Conservation (phyloP, 1,140 invertebrate genomes). For the Physella acuta region DNA sequence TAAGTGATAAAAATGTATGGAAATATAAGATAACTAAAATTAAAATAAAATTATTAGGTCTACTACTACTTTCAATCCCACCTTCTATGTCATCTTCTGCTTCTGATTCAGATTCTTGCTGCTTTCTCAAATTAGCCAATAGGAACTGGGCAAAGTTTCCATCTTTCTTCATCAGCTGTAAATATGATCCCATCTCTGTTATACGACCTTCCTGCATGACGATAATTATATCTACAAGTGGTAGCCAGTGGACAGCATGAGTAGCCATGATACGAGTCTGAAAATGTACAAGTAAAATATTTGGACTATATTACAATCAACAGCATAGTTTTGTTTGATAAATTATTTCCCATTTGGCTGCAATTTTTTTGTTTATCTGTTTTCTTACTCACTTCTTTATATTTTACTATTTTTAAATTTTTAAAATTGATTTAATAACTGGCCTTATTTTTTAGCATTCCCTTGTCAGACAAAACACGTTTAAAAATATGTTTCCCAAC, state of each 20-base stretch:
- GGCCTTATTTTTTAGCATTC: slow-evolving; percentile 64
- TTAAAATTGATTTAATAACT: slow-evolving; percentile 55
- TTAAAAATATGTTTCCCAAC: slow-evolving; percentile 55
- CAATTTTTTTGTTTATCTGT: too few species aligned
- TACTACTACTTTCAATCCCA: not conserved
- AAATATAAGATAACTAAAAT: too few species aligned
- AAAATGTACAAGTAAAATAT: too few species aligned
- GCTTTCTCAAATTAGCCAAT: not conserved
- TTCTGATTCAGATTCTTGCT: not conserved
- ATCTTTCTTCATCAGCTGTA: slow-evolving; percentile 38
- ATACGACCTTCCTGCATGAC: slow-evolving; percentile 47
- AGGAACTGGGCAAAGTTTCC: slow-evolving; percentile 47
- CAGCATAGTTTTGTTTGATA: too few species aligned
- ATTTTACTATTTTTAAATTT: too few species aligned
- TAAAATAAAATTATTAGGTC: not conserved
- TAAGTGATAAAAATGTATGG: too few species aligned
- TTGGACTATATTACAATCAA: too few species aligned
- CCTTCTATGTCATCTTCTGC: slow-evolving; percentile 11
- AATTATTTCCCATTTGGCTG: too few species aligned
- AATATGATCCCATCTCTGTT: slow-evolving; percentile 49
- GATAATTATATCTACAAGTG: slow-evolving; percentile 48
- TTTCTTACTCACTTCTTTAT: too few species aligned
- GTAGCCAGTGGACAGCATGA: slow-evolving; percentile 40
- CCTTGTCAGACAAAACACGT: slow-evolving; percentile 55
- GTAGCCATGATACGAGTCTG: slow-evolving; percentile 46